Evolutionary conservation across 2,888 invertebrate genomes (phyloP).

Genomic region (Pammene aurita): DNA sequence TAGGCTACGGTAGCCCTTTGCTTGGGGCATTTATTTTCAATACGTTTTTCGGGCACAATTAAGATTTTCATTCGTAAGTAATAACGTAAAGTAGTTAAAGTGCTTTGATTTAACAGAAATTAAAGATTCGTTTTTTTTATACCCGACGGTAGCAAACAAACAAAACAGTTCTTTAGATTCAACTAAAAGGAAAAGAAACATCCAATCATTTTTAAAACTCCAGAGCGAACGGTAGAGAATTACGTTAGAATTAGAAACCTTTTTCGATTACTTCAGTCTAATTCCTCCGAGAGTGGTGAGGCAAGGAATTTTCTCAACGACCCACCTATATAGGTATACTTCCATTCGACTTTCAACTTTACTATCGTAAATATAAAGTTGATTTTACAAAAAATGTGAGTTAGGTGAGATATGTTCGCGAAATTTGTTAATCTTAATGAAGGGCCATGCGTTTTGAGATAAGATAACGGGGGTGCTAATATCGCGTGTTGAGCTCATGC

Average conservation of each 20-base stretch:
- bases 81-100: too few relatives aligned
- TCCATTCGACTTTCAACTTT: background rate
- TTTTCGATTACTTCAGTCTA: slow-evolving; percentile 13
- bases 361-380: background rate
- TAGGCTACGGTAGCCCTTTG: too few relatives aligned
- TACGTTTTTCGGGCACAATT: too few relatives aligned
- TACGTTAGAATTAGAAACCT: slow-evolving; percentile 23
- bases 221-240: background rate
- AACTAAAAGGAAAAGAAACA: background rate
- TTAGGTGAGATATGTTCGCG: slow-evolving; percentile 4
- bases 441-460: slow-evolving; percentile 26
- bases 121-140: too few relatives aligned
- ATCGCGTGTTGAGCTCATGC: background rate
- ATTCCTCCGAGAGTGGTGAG: slow-evolving; percentile 3
- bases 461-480: slow-evolving; percentile 11
- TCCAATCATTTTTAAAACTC: background rate
- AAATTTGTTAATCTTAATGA: slow-evolving; percentile 17
- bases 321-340: background rate
- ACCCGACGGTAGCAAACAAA: too few relatives aligned
- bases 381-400: background rate
- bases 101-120: too few relatives aligned
- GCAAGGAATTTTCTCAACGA: slow-evolving; percentile 5
- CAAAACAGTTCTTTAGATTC: background rate
- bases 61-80: too few relatives aligned
- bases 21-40: too few relatives aligned